Base-by-base conservation (phyloP, 2,888 invertebrate genomes). In the Alentia gelatinosa region DNA sequence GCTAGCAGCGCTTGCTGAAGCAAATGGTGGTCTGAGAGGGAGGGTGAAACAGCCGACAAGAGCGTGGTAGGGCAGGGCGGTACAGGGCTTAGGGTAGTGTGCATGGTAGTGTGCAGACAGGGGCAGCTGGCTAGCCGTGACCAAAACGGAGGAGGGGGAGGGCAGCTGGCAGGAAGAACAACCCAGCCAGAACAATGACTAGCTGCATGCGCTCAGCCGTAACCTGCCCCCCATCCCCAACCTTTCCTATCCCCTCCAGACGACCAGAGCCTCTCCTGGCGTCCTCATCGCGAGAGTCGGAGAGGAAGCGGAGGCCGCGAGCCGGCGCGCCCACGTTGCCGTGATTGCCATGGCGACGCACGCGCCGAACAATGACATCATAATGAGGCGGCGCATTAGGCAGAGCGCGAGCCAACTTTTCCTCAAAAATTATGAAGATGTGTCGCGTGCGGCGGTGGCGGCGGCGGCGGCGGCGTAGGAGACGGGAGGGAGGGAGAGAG, bases 391-490 rank as follows among this genome's bases (percentile, higher is more conserved):
- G 33, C 39, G 86, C 86, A 86, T 86, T 42, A 86, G 86, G 86
- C 86, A 86, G 86, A 42, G 3, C 50, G 33, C 26, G 86, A 86
- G 86, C 86, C 26, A 42, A 47, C 86, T 86, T 86, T 86, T 86
- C 86, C 86, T 86, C 86, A 86, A 86, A 47, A 86, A 86, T 86
- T 86, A 86, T 86, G 86, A 42, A 47, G 86, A 86, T 86, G 86
- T 47, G 47, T 42, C 42, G 83, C 37, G 23, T 23, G 83, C 74
- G 26, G 74, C 33, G 74, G 74, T 12, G 74, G 74, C n/a, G 26
- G 79, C 23, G 39, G 79, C 37, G 37, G n/a, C 19, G 4, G 39
- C 35, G 39, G 79, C 15, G 86, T 86, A 15, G 74, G 74, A 74
- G n/a, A n/a, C n/a, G 26, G 79, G 37, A 79, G 79, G 79, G 37